A percentile compares a stretch with the other conserved stretches of the same genome.
Evolutionary conservation across 1,140 invertebrate species (phyloP).

Genomic region (Procambarus virginalis): DNA sequence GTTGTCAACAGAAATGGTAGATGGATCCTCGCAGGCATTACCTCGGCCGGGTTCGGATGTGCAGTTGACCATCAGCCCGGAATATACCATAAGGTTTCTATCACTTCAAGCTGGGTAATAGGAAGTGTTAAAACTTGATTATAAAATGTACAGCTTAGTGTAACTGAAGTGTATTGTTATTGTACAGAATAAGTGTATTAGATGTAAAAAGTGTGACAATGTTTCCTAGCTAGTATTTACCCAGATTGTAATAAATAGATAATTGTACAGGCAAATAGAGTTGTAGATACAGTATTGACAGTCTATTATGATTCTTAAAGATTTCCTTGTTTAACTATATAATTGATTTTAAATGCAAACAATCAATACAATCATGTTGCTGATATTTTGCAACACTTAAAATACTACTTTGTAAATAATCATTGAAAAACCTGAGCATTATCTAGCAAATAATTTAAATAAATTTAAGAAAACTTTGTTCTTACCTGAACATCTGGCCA

Average conservation of each 20-base stretch:
- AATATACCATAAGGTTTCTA: slow-evolving; percentile 80
- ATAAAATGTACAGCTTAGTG: too few species aligned
- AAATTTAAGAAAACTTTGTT: too few species aligned
- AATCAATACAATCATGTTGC: too few species aligned
- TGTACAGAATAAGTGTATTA: neutral
- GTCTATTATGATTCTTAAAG: too few species aligned
- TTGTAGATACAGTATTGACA: neutral
- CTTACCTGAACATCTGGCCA: too few species aligned
- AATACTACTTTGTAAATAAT: too few species aligned
- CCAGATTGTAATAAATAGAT: neutral
- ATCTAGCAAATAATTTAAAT: too few species aligned
- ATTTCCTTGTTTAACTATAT: neutral
- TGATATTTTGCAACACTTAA: too few species aligned
- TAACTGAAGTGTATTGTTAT: too few species aligned
- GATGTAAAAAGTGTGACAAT: neutral
- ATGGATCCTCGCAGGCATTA: slow-evolving; percentile 88
- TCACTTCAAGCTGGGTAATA: slow-evolving; percentile 70
- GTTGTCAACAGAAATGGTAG: slow-evolving; percentile 80
- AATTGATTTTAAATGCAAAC: too few species aligned
- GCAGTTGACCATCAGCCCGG: slow-evolving; percentile 89
- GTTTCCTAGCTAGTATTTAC: neutral
- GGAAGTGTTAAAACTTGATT: slow-evolving; percentile 64
- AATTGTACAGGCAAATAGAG: neutral
- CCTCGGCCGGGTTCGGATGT: slow-evolving; percentile 89
- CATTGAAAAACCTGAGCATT: too few species aligned